Base-by-base conservation (phyloP, 1,140 invertebrate species). In the Danaus melanippus region DNA sequence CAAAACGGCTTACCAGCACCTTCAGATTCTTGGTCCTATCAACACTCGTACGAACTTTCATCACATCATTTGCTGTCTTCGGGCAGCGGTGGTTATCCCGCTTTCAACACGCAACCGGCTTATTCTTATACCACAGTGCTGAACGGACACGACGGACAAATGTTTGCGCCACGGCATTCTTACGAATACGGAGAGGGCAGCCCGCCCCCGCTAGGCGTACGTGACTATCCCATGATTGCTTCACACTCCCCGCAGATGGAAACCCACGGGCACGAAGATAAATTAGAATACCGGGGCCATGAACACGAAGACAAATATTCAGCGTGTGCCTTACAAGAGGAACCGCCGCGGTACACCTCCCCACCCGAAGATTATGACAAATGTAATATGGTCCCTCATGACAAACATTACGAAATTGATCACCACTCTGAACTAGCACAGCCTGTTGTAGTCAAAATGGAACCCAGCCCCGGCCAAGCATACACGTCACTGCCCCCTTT, bases 11-110 rank as follows among this genome's bases (percentile, higher is more conserved):
- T 90, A 86, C 39, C 91, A 2, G 89, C 91, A 4, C 92, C 92
- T 0, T 90, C 90, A 15, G 93, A 94, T 64, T 91, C 92, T 5
- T 94, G 93, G 93, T 90, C 89, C 42, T 94, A 94, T 71, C 92
- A 93, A 58, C 90, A 93, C 10, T 90, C 92, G 0, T 94, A 94
- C 69, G 93, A 94, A 66, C 71, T 94, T 7, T 91, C 91, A 1
- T 90, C 93, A 0, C 90, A 91, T 64, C 92, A 92, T 39, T 90
- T 94, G 60, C 85, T 94, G 8, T 93, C 92, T 49, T 91, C 92
- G 0, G 89, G 92, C 2, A 89, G 90, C 40, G 89, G 91, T 0
- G 79, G 76, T 9, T 94, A 94, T 50, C 88, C 91, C 0, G 88
- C 85, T 1, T 90, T 90, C 42, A 89, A 89, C 17, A 82, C 89